Evolutionary conservation across 64 coral and sea anemone species (phyloP), one percentile per base, ranked within the genome.

Genomic region (Porites australiensis): DNA sequence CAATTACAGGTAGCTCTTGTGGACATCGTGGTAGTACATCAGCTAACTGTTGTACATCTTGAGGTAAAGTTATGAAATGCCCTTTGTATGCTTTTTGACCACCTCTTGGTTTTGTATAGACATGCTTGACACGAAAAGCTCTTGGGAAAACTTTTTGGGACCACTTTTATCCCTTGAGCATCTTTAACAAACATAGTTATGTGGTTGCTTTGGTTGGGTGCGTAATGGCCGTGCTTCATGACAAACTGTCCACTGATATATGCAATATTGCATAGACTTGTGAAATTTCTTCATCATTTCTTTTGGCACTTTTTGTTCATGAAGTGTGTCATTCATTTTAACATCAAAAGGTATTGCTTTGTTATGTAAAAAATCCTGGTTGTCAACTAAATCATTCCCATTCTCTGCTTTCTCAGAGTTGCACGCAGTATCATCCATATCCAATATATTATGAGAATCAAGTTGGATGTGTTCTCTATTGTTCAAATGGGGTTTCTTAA

Each of bases 241-340:
- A 52, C 89, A 82, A 3, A 91, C 49, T 43, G 68, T 48, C 61
- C 89, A 91, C 4, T 59, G 50, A 74, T 58, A 54, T 15, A 83
- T 91, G 9, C 82, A 72, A 68, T 49, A 90, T 51, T 90, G 63
- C 9, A 91, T 74, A 44, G 77, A 91, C 6, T 91, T 83, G 58
- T 91, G 89, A 83, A 91, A 91, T 13, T 91, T 59, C 27, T 58
- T 11, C 77, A 91, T 91, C 50, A 82, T 91, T 54, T 91, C 82
- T 0, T 51, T 13, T 13, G 75, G 74, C 88, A 74, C 77, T 53
- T 80, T 21, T 47, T 90, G 88, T 46, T 50, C 8, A 90, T 90
- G 88, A 52, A 64, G 77, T 64, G 53, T 23, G 64, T 66, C 89
- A 91, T 82, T 60, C 16, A 54, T 50, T 91, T 15, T 16, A 72